Base-by-base conservation (phyloP, 1,140 invertebrate species). In the Macrosteles quadrilineatus region DNA sequence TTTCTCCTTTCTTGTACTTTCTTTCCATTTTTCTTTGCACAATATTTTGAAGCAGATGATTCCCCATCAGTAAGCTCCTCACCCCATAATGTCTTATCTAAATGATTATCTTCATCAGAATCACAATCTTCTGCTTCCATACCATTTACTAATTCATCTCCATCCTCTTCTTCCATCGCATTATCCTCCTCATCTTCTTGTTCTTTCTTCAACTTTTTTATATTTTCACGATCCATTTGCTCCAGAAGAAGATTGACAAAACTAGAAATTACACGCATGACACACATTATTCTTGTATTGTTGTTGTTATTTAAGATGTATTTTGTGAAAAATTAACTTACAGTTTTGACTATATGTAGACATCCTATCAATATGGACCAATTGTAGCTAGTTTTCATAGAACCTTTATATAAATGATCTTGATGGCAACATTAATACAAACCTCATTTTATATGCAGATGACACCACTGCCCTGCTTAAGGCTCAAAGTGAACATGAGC, bases 211-310 rank as follows among this genome's bases (percentile, higher is more conserved):
- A 85, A 81, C 63, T 86, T 80, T 72, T 87, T 87, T 66, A 88
- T 83, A 73, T 87, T 78, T 76, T 90, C 84, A 65, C 86, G 81
- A 27, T 90, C 88, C 69, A 91, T 84, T 17, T 86, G 85, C 71
- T 91, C 87, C 75, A 91, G 81, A n/a, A 76, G 66, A 71, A 91
- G 82, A 77, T 85, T 86, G 0, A 91, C 85, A 72, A 91, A 87
- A 50, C 71, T 75, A 65, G 30, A 72, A 70, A 67, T n/a, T 45
- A n/a, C n/a, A n/a, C n/a, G n/a, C n/a, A n/a, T n/a, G n/a, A n/a
- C n/a, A 50, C 21, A 30, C n/a, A n/a, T 40, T 40, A 17, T 40
- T 40, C 17, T 6, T 40, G 17, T 40, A 40, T 40, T 40, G 36
- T 40, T 40, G 36, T 40, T 9, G 36, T n/a, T n/a, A n/a, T n/a